Evolutionary conservation across 2,113 vertebrate species (phyloP), one percentile per base, ranked within the genome.

Genomic region (Glaucidium brasilianum): DNA sequence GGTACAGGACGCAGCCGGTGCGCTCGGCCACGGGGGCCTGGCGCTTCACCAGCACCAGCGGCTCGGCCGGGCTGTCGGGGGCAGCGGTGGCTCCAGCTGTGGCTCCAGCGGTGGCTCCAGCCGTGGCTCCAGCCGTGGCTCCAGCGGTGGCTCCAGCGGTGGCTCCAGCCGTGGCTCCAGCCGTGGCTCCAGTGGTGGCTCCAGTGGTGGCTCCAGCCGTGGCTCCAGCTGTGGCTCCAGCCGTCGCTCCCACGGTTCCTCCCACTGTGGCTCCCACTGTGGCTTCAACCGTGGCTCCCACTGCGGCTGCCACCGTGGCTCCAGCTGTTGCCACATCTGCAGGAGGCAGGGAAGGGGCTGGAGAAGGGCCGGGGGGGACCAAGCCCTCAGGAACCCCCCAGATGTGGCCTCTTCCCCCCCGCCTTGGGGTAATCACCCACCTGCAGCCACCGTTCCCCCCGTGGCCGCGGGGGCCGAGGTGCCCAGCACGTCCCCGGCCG

Each of bases 1-100:
- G 99, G 97, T 99, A 99, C 23, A 99, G 96, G 68, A 98, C 87
- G 82, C 99, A 99, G 49, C 98, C 94, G 59, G 97, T 94, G 12
- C 98, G 97, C 3, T 41, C 73, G 0, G 18, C 67, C 0, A 5
- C 67, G 1, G 63, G 88, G 2, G 97, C 99, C 90, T 99, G 99
- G 88, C 99, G 98, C 94, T 99, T 99, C 56, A 97, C 99, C 96
- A 99, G 95, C 27, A 98, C 77, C 32, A 99, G 85, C 2, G 97
- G 75, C 53, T 96, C 97, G 11, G 97, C 97, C 18, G 79, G 21
- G 34, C 43, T 26, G 26, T 30, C 86, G 10, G 90, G 69, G 77
- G 30, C 6, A 5, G 88, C 66, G 0, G 45, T 59, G 27, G 64
- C 17, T 4, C 12, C 63, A 4, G 55, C 39, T 5, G 50, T 71